Conservation (phyloP, 1,140 invertebrate species). For the Cheumatopsyche charites region DNA sequence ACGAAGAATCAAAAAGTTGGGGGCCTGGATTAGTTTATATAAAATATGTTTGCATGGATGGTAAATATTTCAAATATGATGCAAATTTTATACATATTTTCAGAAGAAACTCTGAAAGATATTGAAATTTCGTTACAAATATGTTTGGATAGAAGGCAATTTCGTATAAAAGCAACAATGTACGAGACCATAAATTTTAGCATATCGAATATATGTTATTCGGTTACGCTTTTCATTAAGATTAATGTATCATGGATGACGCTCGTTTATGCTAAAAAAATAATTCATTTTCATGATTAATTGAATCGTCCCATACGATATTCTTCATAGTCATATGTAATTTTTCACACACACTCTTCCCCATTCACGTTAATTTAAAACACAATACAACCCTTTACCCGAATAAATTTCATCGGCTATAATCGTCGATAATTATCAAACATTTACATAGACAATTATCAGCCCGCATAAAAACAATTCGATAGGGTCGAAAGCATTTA, state of each 20-base stretch:
- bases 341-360: background rate
- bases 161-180: too few relatives aligned
- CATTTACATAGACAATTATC: too few relatives aligned
- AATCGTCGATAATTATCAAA: too few relatives aligned
- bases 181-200: too few relatives aligned
- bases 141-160: too few relatives aligned
- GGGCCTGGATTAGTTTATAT: conserved; percentile 62
- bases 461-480: too few relatives aligned
- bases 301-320: background rate
- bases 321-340: background rate
- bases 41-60: conserved; percentile 66
- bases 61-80: too few relatives aligned
- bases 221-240: conserved; percentile 8
- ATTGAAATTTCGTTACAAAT: too few relatives aligned
- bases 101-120: background rate
- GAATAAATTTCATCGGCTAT: background rate
- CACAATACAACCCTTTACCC: background rate
- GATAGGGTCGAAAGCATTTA: too few relatives aligned
- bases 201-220: background rate
- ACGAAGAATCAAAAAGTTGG: conserved; percentile 59
- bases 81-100: background rate
- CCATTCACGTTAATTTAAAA: background rate
- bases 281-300: conserved; percentile 15
- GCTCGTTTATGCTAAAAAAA: conserved; percentile 1
- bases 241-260: conserved; percentile 15